Evolutionary conservation across 2,888 invertebrate genomes (phyloP).

Genomic region (Sisyra terminalis): DNA sequence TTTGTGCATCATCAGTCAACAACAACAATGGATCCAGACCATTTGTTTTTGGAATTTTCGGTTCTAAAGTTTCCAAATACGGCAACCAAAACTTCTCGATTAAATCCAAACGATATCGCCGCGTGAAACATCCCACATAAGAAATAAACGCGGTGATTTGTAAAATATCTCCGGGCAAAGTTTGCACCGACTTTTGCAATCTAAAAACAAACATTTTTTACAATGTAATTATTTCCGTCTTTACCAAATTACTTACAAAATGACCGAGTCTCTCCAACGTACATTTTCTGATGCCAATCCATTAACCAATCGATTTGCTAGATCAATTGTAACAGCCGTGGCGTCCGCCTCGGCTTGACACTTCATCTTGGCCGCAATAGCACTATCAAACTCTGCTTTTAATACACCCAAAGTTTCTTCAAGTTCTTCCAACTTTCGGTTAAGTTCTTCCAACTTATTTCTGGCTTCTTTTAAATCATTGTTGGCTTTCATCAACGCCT

Average conservation of each 20-base stretch:
- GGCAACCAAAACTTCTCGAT: conserved; percentile 70
- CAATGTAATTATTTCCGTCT: not conserved
- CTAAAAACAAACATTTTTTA: conserved; percentile 26
- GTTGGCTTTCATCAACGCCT: conserved; percentile 73
- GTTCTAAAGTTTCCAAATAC: conserved; percentile 48
- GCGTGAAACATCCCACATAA: conserved; percentile 86
- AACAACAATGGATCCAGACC: conserved; percentile 69
- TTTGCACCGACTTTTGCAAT: conserved; percentile 51
- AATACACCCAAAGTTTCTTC: conserved; percentile 63
- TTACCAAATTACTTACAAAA: conserved; percentile 21
- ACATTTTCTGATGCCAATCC: conserved; percentile 86
- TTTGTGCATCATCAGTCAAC: conserved; percentile 80
- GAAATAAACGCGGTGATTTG: conserved; percentile 86
- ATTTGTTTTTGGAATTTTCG: conserved; percentile 62
- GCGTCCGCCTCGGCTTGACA: conserved; percentile 88
- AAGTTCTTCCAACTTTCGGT: conserved; percentile 49
- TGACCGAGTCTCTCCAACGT: conserved; percentile 57
- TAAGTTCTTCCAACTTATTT: conserved; percentile 60
- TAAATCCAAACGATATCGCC: conserved; percentile 62
- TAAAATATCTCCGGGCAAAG: conserved; percentile 78
- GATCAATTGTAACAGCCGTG: conserved; percentile 73
- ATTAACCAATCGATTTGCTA: conserved; percentile 83
- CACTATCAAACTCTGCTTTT: conserved; percentile 70
- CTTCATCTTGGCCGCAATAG: conserved; percentile 70
- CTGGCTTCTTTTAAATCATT: conserved; percentile 67